A percentile compares a stretch with the other conserved stretches of the same genome.
Conservation (phyloP, 2,888 invertebrate genomes). For the Apamea crenata region DNA sequence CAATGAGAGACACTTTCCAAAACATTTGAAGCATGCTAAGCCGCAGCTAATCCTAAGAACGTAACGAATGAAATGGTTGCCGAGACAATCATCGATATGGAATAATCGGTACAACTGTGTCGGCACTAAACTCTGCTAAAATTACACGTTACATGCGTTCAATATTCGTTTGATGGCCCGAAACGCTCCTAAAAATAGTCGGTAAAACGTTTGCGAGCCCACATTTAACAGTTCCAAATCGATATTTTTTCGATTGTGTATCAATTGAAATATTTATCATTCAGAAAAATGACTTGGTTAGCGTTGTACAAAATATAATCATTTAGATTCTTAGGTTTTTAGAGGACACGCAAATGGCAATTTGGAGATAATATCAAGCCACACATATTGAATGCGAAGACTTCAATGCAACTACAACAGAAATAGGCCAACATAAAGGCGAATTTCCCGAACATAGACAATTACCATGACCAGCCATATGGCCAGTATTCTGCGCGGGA, state of each 20-base stretch:
- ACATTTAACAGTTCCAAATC: slow-evolving; percentile 15
- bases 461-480: slow-evolving; percentile 9
- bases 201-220: slow-evolving; percentile 34
- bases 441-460: not conserved
- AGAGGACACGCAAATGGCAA: not conserved
- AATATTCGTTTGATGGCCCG: slow-evolving; percentile 50
- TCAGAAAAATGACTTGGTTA: not conserved
- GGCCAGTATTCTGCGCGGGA: slow-evolving; percentile 14
- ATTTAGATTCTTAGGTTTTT: not conserved
- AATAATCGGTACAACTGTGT: slow-evolving; percentile 29
- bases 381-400: not conserved
- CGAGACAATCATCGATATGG: slow-evolving; percentile 39
- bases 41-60: slow-evolving; percentile 23
- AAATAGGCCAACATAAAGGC: slow-evolving; percentile 15
- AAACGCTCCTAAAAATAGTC: slow-evolving; percentile 49
- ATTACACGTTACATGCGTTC: slow-evolving; percentile 47
- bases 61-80: slow-evolving; percentile 43
- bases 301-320: not conserved
- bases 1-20: slow-evolving; percentile 40
- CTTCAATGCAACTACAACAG: not conserved
- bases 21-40: slow-evolving; percentile 43
- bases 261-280: not conserved
- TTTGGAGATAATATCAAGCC: not conserved
- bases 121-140: slow-evolving; percentile 36
- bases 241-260: slow-evolving; percentile 14